These are phyloP conservation scores for Leucophora obtusa DNA, from an alignment of 2,888 invertebrate genomes.

Conservation along the genomic window DNA sequence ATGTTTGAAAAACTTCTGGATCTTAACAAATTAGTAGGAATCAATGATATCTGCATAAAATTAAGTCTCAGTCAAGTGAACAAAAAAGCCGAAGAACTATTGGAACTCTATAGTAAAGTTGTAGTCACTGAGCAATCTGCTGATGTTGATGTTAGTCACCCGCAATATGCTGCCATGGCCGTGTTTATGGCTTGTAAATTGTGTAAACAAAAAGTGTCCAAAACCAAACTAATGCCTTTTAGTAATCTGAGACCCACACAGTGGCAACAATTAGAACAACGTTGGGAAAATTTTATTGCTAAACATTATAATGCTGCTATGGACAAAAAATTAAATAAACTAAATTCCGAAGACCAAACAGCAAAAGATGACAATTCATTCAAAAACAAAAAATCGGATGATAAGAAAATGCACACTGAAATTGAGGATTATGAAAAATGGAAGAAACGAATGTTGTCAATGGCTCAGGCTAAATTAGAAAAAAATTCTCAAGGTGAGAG, in stretches of 20 bases:
- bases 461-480: slow-evolving; percentile 78
- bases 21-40: slow-evolving; percentile 80
- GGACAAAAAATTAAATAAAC: slow-evolving; percentile 61
- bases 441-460: slow-evolving; percentile 81
- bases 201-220: slow-evolving; percentile 81
- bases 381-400: neutral
- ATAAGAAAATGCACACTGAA: slow-evolving; percentile 33
- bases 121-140: slow-evolving; percentile 73
- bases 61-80: slow-evolving; percentile 79
- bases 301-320: slow-evolving; percentile 68
- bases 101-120: slow-evolving; percentile 79
- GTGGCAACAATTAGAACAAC: slow-evolving; percentile 82
- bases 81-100: slow-evolving; percentile 80
- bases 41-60: slow-evolving; percentile 81
- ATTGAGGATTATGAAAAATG: slow-evolving; percentile 82
- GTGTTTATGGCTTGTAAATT: slow-evolving; percentile 83
- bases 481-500: neutral
- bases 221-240: slow-evolving; percentile 80
- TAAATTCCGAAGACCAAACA: slow-evolving; percentile 2
- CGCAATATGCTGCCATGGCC: slow-evolving; percentile 84
- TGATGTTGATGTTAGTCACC: slow-evolving; percentile 81
- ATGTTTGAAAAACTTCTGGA: slow-evolving; percentile 82
- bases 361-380: slow-evolving; percentile 40
- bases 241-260: slow-evolving; percentile 82
- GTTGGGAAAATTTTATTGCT: slow-evolving; percentile 80